A percentile compares a stretch with the other conserved stretches of the same genome.
phyloP scores from a whole-genome alignment of 1,140 invertebrate genomes.

The Calycopis cecrops region DNA sequence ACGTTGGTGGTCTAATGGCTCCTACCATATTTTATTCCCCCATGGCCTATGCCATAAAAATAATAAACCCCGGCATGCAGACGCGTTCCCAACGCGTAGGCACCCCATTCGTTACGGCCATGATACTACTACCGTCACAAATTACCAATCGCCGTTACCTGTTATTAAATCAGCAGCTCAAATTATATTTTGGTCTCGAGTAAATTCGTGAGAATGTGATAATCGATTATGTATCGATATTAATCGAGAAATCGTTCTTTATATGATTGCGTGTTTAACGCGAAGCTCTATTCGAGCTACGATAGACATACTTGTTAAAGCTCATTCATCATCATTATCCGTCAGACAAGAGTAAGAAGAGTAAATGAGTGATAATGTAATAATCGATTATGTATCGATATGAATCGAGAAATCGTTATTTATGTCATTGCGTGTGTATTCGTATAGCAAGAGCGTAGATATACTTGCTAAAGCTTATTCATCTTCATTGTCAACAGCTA shows the following conservation, averaged over 20 bases:
- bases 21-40: no score
- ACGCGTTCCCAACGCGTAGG: not conserved
- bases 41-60: not conserved
- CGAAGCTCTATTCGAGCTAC: no score
- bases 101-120: slow-evolving; percentile 24
- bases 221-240: slow-evolving; percentile 9
- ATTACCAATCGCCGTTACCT: slow-evolving; percentile 39
- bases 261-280: no score
- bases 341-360: no score
- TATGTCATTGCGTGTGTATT: no score
- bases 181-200: slow-evolving; percentile 47
- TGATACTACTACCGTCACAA: slow-evolving; percentile 29
- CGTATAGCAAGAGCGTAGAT: no score
- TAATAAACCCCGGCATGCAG: no score
- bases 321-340: no score
- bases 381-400: slow-evolving; percentile 9
- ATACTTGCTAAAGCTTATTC: no score
- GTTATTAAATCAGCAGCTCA: slow-evolving; percentile 44
- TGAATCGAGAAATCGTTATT: not conserved
- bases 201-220: slow-evolving; percentile 43
- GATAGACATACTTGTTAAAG: no score
- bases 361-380: slow-evolving; percentile 42
- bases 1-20: no score
- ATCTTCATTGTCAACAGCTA: no score
- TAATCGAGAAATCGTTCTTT: not conserved